Conservation (phyloP, 2,888 invertebrate genomes). For the Lepidocyrtoides sp. region DNA sequence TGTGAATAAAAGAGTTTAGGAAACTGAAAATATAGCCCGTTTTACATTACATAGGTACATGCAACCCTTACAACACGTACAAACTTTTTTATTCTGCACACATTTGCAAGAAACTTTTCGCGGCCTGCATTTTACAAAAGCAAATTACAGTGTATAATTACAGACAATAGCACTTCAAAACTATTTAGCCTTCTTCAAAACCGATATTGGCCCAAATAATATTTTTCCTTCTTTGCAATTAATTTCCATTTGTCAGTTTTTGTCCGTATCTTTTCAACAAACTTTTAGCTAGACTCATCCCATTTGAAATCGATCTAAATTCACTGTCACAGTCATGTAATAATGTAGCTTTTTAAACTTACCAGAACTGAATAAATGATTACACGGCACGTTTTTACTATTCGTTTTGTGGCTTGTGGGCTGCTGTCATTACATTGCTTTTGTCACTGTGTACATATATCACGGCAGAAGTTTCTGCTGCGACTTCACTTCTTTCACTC, state of each 20-base stretch:
- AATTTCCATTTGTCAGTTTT: no score
- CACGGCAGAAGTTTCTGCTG: not conserved
- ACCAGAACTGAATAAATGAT: not conserved
- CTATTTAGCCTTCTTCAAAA: no score
- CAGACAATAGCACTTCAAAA: no score
- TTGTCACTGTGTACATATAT: not conserved
- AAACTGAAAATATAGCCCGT: no score
- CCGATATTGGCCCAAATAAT: not conserved
- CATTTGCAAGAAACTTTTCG: no score
- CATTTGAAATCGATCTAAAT: not conserved
- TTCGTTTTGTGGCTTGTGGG: not conserved
- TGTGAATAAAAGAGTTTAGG: no score
- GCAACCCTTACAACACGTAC: no score
- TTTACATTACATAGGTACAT: no score
- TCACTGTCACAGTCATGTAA: conserved; percentile 20
- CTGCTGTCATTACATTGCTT: not conserved
- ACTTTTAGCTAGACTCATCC: not conserved
- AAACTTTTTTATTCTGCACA: no score
- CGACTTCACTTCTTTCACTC: conserved; percentile 19
- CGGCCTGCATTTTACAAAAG: no score
- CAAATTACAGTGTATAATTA: no score
- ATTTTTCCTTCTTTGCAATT: not conserved
- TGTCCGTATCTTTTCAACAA: not conserved
- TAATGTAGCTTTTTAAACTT: not conserved
- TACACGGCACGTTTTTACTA: not conserved